Evolutionary conservation across 2,797 vertebrate species (phyloP).

Genomic region (Brotogeris chrysoptera): DNA sequence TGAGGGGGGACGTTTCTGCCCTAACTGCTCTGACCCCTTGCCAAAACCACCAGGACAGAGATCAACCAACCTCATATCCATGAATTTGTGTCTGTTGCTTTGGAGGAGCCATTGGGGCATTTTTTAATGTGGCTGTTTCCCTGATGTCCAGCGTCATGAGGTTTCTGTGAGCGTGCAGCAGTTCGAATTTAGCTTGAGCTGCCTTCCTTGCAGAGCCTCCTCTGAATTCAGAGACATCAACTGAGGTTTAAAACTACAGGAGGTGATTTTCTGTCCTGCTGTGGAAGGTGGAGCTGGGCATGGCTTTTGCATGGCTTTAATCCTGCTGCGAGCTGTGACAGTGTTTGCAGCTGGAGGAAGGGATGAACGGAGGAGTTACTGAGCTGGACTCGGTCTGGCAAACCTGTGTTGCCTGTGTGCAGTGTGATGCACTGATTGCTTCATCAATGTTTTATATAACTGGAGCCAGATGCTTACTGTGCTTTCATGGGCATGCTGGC

Average conservation of each 20-base stretch:
- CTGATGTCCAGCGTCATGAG: neutral
- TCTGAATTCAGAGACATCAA: neutral
- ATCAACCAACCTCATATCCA: neutral
- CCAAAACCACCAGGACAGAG: neutral
- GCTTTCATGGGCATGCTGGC: neutral
- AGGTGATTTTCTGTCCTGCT: neutral
- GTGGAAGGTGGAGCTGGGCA: neutral
- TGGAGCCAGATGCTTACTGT: neutral
- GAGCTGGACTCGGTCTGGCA: neutral
- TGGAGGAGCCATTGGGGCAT: neutral
- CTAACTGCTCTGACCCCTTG: neutral
- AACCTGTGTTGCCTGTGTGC: neutral
- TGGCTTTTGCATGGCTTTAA: neutral
- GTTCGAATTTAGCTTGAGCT: neutral
- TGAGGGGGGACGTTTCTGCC: neutral
- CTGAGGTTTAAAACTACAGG: neutral
- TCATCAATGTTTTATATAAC: neutral
- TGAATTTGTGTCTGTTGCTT: neutral
- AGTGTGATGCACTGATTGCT: neutral
- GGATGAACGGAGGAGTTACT: neutral
- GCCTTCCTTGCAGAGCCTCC: neutral
- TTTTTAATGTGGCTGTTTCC: neutral
- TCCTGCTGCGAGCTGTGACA: neutral
- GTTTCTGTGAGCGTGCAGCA: neutral
- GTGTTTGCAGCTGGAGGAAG: too few relatives aligned